phyloP scores from a whole-genome alignment of 2,113 vertebrate genomes.

The Antennarius striatus region DNA sequence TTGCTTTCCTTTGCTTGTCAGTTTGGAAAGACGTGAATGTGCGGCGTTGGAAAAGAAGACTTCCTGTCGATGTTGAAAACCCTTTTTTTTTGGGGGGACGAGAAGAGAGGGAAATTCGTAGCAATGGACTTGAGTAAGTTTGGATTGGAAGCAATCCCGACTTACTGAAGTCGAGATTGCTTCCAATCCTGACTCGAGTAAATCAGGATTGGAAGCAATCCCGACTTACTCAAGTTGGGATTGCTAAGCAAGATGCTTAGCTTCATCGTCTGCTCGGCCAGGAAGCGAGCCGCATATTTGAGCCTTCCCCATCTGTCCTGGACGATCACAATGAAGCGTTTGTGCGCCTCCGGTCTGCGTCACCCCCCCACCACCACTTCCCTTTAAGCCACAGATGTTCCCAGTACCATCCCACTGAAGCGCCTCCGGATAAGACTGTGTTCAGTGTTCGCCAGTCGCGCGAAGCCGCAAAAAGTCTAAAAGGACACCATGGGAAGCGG shows the following conservation, averaged over 20 bases:
- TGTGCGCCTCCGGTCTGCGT: slow-evolving; percentile 73
- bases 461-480: slow-evolving; percentile 45
- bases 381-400: slow-evolving; percentile 84
- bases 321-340: slow-evolving; percentile 86
- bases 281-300: slow-evolving; percentile 83
- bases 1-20: no score
- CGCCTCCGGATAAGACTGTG: slow-evolving; percentile 61
- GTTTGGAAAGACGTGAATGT: no score
- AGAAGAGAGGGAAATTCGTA: no score
- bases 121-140: no score
- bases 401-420: slow-evolving; percentile 71
- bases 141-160: background rate
- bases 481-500: slow-evolving; percentile 51
- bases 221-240: background rate
- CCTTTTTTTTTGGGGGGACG: no score
- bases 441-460: slow-evolving; percentile 50
- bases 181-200: no score
- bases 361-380: slow-evolving; percentile 66
- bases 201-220: background rate
- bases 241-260: background rate
- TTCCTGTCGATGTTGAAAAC: no score
- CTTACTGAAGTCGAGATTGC: no score
- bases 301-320: slow-evolving; percentile 83
- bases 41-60: no score
- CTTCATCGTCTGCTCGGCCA: slow-evolving; percentile 74